phyloP scores from a whole-genome alignment of 2,888 invertebrate species.

The Actias luna region DNA sequence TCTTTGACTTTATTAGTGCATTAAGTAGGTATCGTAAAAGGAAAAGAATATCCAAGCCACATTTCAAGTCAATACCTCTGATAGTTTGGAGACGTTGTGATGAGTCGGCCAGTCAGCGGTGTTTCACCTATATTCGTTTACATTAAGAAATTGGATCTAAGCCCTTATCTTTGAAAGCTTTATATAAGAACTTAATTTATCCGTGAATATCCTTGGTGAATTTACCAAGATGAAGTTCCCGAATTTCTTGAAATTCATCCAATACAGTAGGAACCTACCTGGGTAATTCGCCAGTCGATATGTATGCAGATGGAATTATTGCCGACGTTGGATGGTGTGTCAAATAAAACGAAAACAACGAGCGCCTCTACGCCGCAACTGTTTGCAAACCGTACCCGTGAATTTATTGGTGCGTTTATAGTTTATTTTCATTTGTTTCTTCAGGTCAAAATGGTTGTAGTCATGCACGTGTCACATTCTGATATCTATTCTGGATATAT shows the following conservation, averaged over 20 bases:
- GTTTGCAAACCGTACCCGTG: not conserved
- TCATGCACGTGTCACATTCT: no score
- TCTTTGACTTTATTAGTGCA: no score
- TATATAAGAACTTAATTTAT: not conserved
- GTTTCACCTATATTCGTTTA: no score
- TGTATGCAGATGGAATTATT: constrained; percentile 68
- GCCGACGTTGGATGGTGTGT: constrained; percentile 50
- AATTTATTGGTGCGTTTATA: not conserved
- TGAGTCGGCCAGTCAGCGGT: no score
- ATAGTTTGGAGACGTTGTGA: no score
- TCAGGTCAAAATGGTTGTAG: no score
- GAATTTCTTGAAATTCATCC: constrained; percentile 5
- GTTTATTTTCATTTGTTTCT: not conserved
- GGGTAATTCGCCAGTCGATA: constrained; percentile 9
- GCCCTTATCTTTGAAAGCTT: no score
- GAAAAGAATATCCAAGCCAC: no score
- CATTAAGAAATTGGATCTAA: no score
- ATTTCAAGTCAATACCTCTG: no score
- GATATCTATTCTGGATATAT: no score
- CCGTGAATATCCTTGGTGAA: not conserved
- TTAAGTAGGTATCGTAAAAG: no score
- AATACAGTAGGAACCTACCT: not conserved
- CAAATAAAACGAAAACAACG: constrained; percentile 56
- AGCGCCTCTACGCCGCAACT: not conserved
- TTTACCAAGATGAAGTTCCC: not conserved